Evolutionary conservation across 2,113 vertebrate genomes (phyloP).

Genomic region (Scopus umbretta): DNA sequence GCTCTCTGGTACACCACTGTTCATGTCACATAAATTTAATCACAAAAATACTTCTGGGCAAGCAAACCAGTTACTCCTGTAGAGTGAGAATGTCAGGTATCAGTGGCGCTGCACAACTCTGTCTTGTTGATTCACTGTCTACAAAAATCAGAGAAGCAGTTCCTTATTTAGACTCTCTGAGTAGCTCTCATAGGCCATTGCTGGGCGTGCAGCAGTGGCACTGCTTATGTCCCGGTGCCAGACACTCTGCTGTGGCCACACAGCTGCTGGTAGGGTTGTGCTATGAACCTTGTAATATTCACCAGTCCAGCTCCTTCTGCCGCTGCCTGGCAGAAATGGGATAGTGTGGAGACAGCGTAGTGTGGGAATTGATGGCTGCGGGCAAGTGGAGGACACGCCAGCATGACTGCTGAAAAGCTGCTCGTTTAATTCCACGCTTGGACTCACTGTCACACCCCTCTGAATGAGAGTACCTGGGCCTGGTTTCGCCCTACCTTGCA

Average conservation of each 20-base stretch:
- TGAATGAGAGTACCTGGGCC: not conserved
- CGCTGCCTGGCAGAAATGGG: not conserved
- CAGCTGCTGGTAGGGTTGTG: not conserved
- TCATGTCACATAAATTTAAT: not conserved
- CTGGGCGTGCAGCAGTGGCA: not conserved
- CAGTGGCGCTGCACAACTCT: not conserved
- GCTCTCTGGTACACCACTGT: not conserved
- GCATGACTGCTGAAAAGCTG: not conserved
- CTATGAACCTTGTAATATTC: not conserved
- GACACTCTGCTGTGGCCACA: not conserved
- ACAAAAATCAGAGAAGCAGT: not conserved
- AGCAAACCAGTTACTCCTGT: not conserved
- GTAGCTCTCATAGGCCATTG: not conserved
- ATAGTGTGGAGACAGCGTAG: not conserved
- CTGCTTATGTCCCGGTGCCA: not conserved
- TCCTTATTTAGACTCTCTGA: not conserved
- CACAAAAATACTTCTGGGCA: not conserved
- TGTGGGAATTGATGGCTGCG: not conserved
- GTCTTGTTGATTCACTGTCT: not conserved
- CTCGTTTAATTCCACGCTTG: not conserved
- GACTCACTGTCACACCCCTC: not conserved
- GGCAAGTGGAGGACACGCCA: not conserved
- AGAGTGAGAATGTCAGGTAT: not conserved
- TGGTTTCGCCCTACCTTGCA: not conserved
- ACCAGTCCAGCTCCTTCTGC: not conserved